Percentiles rank a stretch among this genome's conserved stretches.
Conservation (phyloP, 2,797 vertebrate genomes). For the Acipenser oxyrinchus region DNA sequence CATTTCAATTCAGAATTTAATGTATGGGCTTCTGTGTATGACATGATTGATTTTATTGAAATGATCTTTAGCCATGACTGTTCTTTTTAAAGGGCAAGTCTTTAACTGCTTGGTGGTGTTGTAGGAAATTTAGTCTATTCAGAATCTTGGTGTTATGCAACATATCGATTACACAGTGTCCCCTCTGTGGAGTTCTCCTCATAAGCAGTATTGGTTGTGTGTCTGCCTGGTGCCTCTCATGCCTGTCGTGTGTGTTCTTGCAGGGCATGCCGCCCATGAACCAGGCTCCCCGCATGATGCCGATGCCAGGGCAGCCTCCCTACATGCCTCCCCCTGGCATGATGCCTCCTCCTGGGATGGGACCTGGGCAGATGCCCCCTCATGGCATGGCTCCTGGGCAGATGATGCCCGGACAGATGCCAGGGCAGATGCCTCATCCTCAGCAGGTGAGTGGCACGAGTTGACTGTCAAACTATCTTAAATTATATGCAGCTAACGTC, state of each 20-base stretch:
- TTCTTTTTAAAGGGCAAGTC: too few relatives aligned
- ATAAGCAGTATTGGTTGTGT: background rate
- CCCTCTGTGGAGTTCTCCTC: background rate
- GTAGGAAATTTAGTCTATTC: too few relatives aligned
- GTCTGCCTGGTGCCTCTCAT: background rate
- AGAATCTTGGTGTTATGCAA: too few relatives aligned
- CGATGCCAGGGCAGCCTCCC: constrained; percentile 79
- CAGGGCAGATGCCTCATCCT: constrained; percentile 67
- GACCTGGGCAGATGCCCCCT: constrained; percentile 74
- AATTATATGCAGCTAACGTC: too few relatives aligned
- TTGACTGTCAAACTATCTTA: too few relatives aligned
- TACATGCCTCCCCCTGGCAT: constrained; percentile 91
- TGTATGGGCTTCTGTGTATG: too few relatives aligned
- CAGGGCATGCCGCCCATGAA: constrained; percentile 81
- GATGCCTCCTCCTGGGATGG: constrained; percentile 87
- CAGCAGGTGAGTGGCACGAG: constrained; percentile 62
- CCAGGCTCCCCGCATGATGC: constrained; percentile 83
- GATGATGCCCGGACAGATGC: constrained; percentile 80
- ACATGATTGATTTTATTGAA: too few relatives aligned
- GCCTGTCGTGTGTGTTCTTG: background rate
- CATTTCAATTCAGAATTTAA: too few relatives aligned
- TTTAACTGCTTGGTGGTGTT: too few relatives aligned
- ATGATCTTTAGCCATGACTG: too few relatives aligned
- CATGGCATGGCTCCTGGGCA: constrained; percentile 77
- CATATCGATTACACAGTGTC: too few relatives aligned